Evolutionary conservation across 2,888 invertebrate species (phyloP).

Genomic region (Punctoribates punctum): DNA sequence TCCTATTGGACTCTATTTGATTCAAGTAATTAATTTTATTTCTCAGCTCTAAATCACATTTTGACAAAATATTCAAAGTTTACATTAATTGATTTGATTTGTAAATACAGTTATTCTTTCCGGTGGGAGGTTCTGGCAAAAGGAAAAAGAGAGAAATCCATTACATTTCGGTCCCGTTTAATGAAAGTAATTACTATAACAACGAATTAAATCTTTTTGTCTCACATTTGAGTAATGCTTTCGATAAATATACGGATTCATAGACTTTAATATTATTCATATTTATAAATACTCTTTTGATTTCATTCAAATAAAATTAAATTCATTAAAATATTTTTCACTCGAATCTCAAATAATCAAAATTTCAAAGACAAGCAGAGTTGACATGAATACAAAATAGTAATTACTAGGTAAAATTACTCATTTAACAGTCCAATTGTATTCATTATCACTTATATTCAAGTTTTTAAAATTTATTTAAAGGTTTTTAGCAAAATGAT

Average conservation of each 20-base stretch:
- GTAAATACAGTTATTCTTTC: conserved; percentile 17
- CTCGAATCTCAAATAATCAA: too few relatives aligned
- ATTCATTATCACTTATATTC: too few relatives aligned
- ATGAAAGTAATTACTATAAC: not conserved
- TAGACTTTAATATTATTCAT: not conserved
- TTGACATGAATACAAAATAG: too few relatives aligned
- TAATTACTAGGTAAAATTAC: too few relatives aligned
- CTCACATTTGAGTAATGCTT: conserved; percentile 21
- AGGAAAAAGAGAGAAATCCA: conserved; percentile 9
- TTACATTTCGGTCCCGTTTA: not conserved
- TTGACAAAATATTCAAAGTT: too few relatives aligned
- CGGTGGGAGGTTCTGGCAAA: conserved; percentile 13
- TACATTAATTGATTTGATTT: not conserved
- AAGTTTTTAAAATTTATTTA: too few relatives aligned
- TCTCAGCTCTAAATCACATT: too few relatives aligned
- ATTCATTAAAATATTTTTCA: not conserved
- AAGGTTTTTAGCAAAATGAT: too few relatives aligned
- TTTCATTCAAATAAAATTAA: not conserved
- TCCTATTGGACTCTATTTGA: conserved; percentile 42
- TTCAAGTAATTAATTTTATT: conserved; percentile 33
- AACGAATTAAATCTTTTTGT: conserved; percentile 25
- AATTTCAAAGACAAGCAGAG: too few relatives aligned
- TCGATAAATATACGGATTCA: conserved; percentile 16
- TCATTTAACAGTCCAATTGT: too few relatives aligned
- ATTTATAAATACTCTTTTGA: not conserved